phyloP scores from a whole-genome alignment of 1,140 invertebrate species.

The Trachymyrmex septentrionalis region DNA sequence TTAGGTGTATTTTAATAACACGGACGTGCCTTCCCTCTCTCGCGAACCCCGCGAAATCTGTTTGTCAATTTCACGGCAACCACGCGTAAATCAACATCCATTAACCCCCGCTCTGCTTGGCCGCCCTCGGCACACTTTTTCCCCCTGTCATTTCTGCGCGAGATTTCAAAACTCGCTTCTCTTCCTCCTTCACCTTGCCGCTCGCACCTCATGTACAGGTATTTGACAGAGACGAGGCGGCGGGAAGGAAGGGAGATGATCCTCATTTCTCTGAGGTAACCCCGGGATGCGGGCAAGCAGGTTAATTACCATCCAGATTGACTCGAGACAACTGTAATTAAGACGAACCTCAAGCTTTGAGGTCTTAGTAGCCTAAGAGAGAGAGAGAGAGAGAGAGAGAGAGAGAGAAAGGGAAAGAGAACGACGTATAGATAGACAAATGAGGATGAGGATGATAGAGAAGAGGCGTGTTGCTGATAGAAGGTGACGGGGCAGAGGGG shows the following conservation, averaged over 20 bases:
- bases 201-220: background rate
- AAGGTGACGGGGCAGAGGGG: background rate
- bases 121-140: background rate
- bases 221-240: constrained; percentile 30
- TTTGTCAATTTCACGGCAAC: constrained; percentile 64
- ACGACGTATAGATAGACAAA: constrained; percentile 49
- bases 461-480: constrained; percentile 41
- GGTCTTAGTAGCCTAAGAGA: constrained; percentile 76
- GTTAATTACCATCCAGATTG: constrained; percentile 87
- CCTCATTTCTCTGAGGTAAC: constrained; percentile 46
- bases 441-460: constrained; percentile 45
- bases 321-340: constrained; percentile 86
- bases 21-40: background rate
- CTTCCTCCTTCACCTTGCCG: background rate
- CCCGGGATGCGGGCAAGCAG: constrained; percentile 68
- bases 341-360: constrained; percentile 85
- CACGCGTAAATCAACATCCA: constrained; percentile 69
- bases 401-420: background rate
- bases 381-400: constrained; percentile 61
- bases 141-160: background rate
- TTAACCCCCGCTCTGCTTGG: constrained; percentile 39
- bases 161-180: constrained; percentile 23
- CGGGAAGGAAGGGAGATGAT: constrained; percentile 45
- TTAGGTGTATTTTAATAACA: constrained; percentile 53
- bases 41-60: constrained; percentile 56